phyloP scores from a whole-genome alignment of 1,140 invertebrate species.

The Leptinotarsa defecta region DNA sequence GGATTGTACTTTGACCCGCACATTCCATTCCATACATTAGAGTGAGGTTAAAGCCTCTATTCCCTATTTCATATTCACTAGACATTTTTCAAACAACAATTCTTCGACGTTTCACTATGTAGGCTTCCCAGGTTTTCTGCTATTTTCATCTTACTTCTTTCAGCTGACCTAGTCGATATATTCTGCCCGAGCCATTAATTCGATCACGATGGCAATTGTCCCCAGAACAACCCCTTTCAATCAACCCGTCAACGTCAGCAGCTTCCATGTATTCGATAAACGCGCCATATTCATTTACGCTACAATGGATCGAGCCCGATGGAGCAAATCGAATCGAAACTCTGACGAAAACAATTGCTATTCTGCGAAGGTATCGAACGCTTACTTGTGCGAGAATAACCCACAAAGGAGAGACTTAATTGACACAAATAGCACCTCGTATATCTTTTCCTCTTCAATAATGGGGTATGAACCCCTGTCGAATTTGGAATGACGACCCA shows the following conservation, averaged over 20 bases:
- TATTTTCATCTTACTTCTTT: too few relatives aligned
- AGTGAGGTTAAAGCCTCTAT: too few relatives aligned
- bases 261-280: background rate
- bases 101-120: too few relatives aligned
- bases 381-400: background rate
- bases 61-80: too few relatives aligned
- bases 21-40: too few relatives aligned
- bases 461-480: conserved; percentile 7
- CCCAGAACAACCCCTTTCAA: background rate
- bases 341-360: background rate
- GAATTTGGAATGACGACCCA: conserved; percentile 6
- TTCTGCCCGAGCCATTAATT: too few relatives aligned
- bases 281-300: background rate
- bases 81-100: too few relatives aligned
- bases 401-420: conserved; percentile 9
- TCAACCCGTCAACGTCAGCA: background rate
- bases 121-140: too few relatives aligned
- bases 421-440: conserved; percentile 19
- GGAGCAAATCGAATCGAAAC: background rate
- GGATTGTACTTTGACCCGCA: too few relatives aligned
- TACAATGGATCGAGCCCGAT: background rate
- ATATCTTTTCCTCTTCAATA: background rate
- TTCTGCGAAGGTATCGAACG: conserved; percentile 5
- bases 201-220: too few relatives aligned
- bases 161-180: too few relatives aligned